Base-by-base conservation (phyloP, 2,113 vertebrate species). In the Leptocoma aspasia region DNA sequence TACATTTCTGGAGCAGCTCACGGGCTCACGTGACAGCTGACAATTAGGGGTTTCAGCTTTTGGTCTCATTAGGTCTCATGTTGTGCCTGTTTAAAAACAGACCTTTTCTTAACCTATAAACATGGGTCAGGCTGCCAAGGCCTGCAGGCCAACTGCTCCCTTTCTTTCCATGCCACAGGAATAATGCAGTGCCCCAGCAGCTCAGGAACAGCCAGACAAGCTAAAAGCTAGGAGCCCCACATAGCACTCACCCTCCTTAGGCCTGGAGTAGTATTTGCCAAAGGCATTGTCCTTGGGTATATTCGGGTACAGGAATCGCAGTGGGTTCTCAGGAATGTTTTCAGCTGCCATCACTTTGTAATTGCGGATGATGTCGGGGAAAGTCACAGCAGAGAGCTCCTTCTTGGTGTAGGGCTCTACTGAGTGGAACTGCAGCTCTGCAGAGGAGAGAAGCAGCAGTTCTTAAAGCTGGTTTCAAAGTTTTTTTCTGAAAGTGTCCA, bases 281-380 rank as follows among this genome's bases (percentile, higher is more conserved):
- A 99, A 99, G n/a, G 99, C 99, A 4, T 98, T 98, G 95, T 99
- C 99, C 86, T 99, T 99, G 54, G 98, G 98, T 37, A 98, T 98
- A 53, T 98, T 59, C 3, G 99, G 99, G 96, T 98, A 99, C 42
- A 99, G 98, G 95, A 98, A 99, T 52, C 98, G 98, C 80, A 99
- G 98, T 2, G 99, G 99, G 89, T 99, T 99, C 86, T 99, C 99
- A 0, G 99, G 99, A 81, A 99, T 99, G 92, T 99, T 99, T 41
- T 99, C 99, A 0, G 98, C 99, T 0, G 99, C 99, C 99, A 99
- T 99, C 92, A 99, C 99, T 96, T 99, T 99, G 97, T 99, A 99
- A 81, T 98, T 99, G 47, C 99, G 99, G 92, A 99, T 99, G 95
- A 99, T 99, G 92, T 99, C 99, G 0, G 99, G 98, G 94, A 99